phyloP scores from a whole-genome alignment of 2,888 invertebrate genomes.

The Margaritifera margaritifera region DNA sequence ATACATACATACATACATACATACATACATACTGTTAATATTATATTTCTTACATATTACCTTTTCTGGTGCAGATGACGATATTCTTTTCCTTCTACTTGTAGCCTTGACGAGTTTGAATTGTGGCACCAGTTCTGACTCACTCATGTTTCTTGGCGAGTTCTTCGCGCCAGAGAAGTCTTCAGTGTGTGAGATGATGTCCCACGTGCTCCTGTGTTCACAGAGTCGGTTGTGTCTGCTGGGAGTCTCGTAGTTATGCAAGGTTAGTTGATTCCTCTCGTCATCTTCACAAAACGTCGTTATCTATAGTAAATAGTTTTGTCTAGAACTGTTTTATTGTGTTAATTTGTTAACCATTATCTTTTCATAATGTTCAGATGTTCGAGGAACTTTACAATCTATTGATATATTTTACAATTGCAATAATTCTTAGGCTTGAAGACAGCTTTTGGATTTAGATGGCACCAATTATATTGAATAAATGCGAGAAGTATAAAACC shows the following conservation, averaged over 20 bases:
- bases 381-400: too few species aligned
- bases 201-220: slow-evolving; percentile 77
- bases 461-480: too few species aligned
- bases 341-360: too few species aligned
- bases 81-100: slow-evolving; percentile 25
- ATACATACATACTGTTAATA: too few species aligned
- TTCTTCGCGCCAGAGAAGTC: slow-evolving; percentile 57
- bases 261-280: slow-evolving; percentile 23
- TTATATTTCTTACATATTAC: slow-evolving; percentile 9
- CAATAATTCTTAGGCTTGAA: too few species aligned
- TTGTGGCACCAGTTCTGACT: slow-evolving; percentile 38
- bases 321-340: too few species aligned
- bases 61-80: slow-evolving; percentile 26
- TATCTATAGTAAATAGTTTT: slow-evolving; percentile 64
- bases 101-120: slow-evolving; percentile 45
- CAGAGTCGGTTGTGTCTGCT: slow-evolving; percentile 81
- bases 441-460: too few species aligned
- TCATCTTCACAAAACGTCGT: slow-evolving; percentile 78
- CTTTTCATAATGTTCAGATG: too few species aligned
- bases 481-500: too few species aligned
- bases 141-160: slow-evolving; percentile 18
- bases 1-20: too few species aligned
- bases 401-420: too few species aligned
- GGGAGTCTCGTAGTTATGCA: slow-evolving; percentile 79
- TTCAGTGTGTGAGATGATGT: slow-evolving; percentile 73